Evolutionary conservation across 2,888 invertebrate genomes (phyloP).

Genomic region (Limnephilus lunatus): DNA sequence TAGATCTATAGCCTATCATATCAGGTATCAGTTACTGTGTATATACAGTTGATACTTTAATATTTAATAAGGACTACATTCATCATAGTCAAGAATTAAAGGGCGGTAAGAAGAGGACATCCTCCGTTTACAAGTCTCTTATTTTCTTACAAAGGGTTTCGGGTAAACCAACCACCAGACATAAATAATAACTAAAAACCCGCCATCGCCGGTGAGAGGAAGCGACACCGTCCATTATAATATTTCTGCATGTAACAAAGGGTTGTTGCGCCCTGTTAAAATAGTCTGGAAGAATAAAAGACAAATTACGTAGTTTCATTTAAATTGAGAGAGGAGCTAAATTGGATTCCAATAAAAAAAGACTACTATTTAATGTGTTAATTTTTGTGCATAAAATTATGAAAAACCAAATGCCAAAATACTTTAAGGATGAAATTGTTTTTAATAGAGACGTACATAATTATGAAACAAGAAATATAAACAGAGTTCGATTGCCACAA

Average conservation of each 20-base stretch:
- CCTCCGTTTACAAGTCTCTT: neutral
- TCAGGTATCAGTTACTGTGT: neutral
- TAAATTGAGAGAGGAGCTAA: too few relatives aligned
- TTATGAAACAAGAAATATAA: too few relatives aligned
- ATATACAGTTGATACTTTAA: neutral
- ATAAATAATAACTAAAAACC: neutral
- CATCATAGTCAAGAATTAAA: neutral
- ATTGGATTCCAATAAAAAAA: too few relatives aligned
- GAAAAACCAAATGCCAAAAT: too few relatives aligned
- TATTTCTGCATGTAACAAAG: neutral
- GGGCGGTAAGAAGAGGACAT: neutral
- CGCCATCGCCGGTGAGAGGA: neutral
- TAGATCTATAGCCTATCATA: neutral
- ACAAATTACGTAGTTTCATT: neutral
- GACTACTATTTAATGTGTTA: too few relatives aligned
- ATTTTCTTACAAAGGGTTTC: neutral
- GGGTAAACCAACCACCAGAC: neutral
- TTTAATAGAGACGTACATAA: too few relatives aligned
- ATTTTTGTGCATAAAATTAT: too few relatives aligned
- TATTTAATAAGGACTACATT: neutral
- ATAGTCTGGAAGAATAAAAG: neutral
- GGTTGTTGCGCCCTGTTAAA: neutral
- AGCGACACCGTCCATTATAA: neutral
- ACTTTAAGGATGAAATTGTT: too few relatives aligned
- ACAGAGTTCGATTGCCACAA: too few relatives aligned